Percentiles rank a stretch among this genome's conserved stretches.
Conservation (phyloP, 2,888 invertebrate species). For the Oligia strigilis region DNA sequence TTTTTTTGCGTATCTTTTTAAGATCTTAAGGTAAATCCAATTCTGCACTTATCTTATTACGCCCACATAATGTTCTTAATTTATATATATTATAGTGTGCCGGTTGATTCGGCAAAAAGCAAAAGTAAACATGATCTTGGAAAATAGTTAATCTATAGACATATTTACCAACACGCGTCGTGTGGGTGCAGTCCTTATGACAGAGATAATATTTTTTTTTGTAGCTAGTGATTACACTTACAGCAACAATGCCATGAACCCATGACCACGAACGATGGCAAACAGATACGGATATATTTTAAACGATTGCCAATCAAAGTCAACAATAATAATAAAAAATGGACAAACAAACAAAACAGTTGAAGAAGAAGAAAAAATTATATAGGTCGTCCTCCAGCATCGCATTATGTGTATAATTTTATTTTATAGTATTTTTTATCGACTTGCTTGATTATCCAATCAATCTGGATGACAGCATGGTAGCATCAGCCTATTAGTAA, state of each 20-base stretch:
- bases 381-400: neutral
- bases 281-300: neutral
- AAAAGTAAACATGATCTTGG: constrained; percentile 17
- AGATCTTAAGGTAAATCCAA: constrained; percentile 21
- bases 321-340: neutral
- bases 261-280: neutral
- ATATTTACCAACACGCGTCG: constrained; percentile 16
- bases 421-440: constrained; percentile 47
- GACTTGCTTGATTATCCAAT: constrained; percentile 38
- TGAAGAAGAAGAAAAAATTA: too few relatives aligned
- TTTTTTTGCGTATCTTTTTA: constrained; percentile 33
- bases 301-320: constrained; percentile 5
- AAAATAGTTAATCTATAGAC: constrained; percentile 14
- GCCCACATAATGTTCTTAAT: constrained; percentile 19
- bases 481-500: constrained; percentile 58
- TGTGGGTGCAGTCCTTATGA: constrained; percentile 1
- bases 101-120: constrained; percentile 25
- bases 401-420: constrained; percentile 15
- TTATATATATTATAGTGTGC: constrained; percentile 26
- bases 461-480: constrained; percentile 60
- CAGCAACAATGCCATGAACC: constrained; percentile 22
- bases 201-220: constrained; percentile 4
- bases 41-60: constrained; percentile 19
- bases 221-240: neutral
- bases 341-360: constrained; percentile 9